phyloP scores from a whole-genome alignment of 2,113 vertebrate genomes.

The Pedetes capensis region DNA sequence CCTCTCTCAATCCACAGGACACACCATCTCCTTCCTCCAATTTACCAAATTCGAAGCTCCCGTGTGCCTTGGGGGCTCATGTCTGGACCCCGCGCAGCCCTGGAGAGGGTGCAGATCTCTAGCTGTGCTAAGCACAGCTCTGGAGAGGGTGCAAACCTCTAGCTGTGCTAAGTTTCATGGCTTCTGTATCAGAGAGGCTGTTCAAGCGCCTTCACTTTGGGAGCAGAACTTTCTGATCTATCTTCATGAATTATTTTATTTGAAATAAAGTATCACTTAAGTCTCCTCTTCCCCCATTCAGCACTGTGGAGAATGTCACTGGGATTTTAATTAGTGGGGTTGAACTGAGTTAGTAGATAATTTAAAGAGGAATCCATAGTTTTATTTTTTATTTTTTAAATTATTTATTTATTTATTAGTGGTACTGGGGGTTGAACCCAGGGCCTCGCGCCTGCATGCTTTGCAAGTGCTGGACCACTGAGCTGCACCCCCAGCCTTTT shows the following conservation, averaged over 20 bases:
- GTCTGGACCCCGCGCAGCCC: accelerated
- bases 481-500: too few relatives aligned
- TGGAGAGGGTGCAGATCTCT: accelerated
- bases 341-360: accelerated
- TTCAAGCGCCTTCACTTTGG: background rate
- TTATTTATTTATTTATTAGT: too few relatives aligned
- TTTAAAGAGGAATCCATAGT: background rate
- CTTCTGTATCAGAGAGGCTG: background rate
- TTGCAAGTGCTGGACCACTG: too few relatives aligned
- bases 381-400: too few relatives aligned
- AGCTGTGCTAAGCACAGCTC: accelerated
- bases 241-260: accelerated
- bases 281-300: accelerated
- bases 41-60: accelerated
- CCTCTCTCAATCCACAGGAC: accelerated
- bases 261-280: background rate
- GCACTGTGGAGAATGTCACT: accelerated
- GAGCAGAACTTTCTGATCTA: background rate
- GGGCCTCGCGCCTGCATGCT: too few relatives aligned
- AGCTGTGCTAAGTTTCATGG: too few relatives aligned
- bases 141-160: accelerated
- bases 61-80: accelerated
- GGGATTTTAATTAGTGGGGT: accelerated
- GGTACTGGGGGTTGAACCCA: too few relatives aligned
- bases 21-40: accelerated